Conservation (phyloP, 2,113 vertebrate genomes). For the Butorides virescens region DNA sequence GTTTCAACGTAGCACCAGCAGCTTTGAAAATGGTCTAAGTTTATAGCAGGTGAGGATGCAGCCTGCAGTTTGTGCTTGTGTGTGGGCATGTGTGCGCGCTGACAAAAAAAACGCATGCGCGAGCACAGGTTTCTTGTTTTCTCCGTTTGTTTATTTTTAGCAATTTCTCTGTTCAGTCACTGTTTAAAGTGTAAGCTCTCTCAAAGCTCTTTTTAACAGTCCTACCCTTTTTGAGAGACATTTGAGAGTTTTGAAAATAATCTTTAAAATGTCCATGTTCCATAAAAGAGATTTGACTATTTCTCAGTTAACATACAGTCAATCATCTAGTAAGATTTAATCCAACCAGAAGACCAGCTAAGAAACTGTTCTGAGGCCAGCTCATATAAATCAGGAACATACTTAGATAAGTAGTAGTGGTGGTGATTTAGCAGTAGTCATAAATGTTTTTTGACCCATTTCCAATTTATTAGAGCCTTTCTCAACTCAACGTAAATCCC, state of each 20-base stretch:
- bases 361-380: background rate
- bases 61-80: background rate
- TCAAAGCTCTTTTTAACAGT: background rate
- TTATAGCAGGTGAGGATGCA: conserved; percentile 1
- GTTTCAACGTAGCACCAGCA: rapidly evolving
- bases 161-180: background rate
- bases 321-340: conserved; percentile 29
- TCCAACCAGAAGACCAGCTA: background rate
- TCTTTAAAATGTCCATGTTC: background rate
- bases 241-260: background rate
- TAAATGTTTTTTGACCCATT: conserved; percentile 29
- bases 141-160: conserved; percentile 6
- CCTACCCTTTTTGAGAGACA: background rate
- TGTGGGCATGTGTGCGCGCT: background rate
- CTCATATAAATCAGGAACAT: conserved; percentile 5
- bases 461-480: conserved; percentile 31
- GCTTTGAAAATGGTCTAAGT: background rate
- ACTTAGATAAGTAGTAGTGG: background rate
- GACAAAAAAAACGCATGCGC: rapidly evolving
- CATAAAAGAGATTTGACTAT: background rate
- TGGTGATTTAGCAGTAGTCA: background rate
- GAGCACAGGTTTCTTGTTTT: background rate
- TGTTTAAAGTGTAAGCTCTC: background rate
- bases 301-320: conserved; percentile 5
- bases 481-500: background rate